Evolutionary conservation across 1,140 invertebrate species (phyloP).

Genomic region (Drosophila serrata): DNA sequence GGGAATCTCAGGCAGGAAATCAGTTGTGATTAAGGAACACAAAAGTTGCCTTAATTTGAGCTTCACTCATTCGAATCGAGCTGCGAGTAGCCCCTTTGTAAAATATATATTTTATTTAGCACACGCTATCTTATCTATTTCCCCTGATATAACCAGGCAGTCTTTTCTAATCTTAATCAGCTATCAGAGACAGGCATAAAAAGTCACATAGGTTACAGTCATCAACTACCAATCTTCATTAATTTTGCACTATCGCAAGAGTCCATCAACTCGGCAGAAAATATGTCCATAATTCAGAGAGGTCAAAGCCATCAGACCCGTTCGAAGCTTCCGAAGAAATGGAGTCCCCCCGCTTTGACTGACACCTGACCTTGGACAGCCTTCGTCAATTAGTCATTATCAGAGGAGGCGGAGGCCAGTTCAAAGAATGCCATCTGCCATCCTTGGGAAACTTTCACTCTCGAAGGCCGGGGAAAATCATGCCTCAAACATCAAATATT

Average conservation of each 20-base stretch:
- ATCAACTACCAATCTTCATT: conserved; percentile 36
- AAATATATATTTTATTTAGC: conserved; percentile 25
- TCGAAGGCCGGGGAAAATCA: conserved; percentile 17
- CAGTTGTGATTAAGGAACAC: conserved; percentile 16
- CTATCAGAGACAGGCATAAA: neutral
- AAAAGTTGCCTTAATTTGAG: neutral
- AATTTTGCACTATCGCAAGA: conserved; percentile 30
- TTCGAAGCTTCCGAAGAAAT: conserved; percentile 9
- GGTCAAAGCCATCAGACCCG: conserved; percentile 65
- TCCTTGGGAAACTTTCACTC: conserved; percentile 63
- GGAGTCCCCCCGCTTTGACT: neutral
- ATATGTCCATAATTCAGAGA: conserved; percentile 16
- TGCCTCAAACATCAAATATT: conserved; percentile 25
- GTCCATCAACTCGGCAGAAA: conserved; percentile 44
- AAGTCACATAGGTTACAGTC: conserved; percentile 14
- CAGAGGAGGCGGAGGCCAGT: neutral
- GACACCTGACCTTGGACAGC: conserved; percentile 26
- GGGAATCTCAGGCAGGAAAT: conserved; percentile 27
- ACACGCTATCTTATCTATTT: conserved; percentile 36
- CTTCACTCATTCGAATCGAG: neutral
- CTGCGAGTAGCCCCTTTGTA: neutral
- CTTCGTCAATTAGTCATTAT: conserved; percentile 42
- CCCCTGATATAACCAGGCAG: conserved; percentile 14
- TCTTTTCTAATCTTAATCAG: conserved; percentile 16
- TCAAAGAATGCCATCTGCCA: conserved; percentile 6